Evolutionary conservation across 2,113 vertebrate species (phyloP), one percentile per base, ranked within the genome.

Genomic region (Pomatostomus ruficeps): DNA sequence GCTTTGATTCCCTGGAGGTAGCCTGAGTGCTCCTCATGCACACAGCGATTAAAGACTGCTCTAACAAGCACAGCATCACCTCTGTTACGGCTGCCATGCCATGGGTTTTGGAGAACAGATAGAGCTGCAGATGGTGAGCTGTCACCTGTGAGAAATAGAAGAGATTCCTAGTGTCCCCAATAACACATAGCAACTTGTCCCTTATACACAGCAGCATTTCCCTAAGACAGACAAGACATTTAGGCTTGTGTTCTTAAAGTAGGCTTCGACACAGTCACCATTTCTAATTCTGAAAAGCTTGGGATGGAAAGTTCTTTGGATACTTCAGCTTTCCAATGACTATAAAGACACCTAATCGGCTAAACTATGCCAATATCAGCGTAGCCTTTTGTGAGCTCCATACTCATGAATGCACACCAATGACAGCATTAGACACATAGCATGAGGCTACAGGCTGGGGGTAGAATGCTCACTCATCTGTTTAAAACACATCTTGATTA

Each of bases 41-140:
- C 8, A 36, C 40, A 85, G 36, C 4, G 11, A 90, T 59, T 65
- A 90, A 82, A 85, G 62, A 76, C 31, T 65, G 62, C 66, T 85
- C 71, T 52, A 88, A 83, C 54, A 88, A 85, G 85, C 88, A 91
- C 71, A 95, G 66, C 58, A 85, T 31, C 85, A 61, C 45, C 86
- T 61, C 62, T 48, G 45, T 40, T 52, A 83, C 0, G 1, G 17
- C 17, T 76, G 75, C 83, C 67, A 61, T 54, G 40, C 49, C 57
- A 76, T 10, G 15, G 28, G 12, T 59, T 95, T 85, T 68, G 36
- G 54, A 85, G 58, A 83, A 59, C 16, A 63, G 40, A 46, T 0
- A 94, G 63, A 89, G 42, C 70, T 93, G 73, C 77, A 91, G 77
- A 91, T 85, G 81, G 77, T 1, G 4, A 85, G n/a, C 46, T 85